Percentiles rank a stretch among this genome's conserved stretches.
Conservation (phyloP, 2,888 invertebrate genomes). For the Spatulosminthurus flaviceps region DNA sequence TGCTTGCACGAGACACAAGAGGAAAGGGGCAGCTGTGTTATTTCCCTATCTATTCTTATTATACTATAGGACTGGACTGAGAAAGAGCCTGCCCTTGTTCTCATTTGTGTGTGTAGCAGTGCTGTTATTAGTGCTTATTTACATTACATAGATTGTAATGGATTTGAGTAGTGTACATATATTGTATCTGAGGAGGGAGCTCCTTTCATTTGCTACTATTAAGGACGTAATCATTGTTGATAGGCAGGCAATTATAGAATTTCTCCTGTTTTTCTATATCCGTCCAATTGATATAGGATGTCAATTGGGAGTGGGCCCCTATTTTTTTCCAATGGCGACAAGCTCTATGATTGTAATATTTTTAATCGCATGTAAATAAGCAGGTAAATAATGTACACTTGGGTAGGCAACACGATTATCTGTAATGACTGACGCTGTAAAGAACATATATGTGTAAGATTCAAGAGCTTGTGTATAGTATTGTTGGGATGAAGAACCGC, state of each 20-base stretch:
- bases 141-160: background rate
- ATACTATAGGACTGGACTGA: too few relatives aligned
- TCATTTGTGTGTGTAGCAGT: too few relatives aligned
- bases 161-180: too few relatives aligned
- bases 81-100: too few relatives aligned
- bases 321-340: background rate
- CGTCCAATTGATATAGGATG: too few relatives aligned
- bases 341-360: background rate
- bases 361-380: slow-evolving; percentile 9
- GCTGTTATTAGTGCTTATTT: background rate
- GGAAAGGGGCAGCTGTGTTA: background rate
- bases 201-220: background rate
- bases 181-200: too few relatives aligned
- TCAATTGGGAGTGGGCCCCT: background rate
- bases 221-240: background rate
- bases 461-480: too few relatives aligned
- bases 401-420: slow-evolving; percentile 9
- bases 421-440: slow-evolving; percentile 4
- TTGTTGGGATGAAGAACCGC: background rate
- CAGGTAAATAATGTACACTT: slow-evolving; percentile 3
- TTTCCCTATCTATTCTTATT: background rate
- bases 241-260: too few relatives aligned
- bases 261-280: too few relatives aligned
- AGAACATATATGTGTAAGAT: background rate
- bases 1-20: slow-evolving; percentile 12